Conservation (phyloP, 2,113 vertebrate species). For the cattle (Bos taurus) region ARS-UCD2.0 NC_037333.1:53912001-53912500, state of each 20-base stretch:
- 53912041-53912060: too few relatives aligned
- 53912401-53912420: not conserved
- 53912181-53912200: not conserved
- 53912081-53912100: too few relatives aligned
- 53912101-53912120: too few relatives aligned
- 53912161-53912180: not conserved
- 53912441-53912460: not conserved
- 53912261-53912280: not conserved
- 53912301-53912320: not conserved
- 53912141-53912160: not conserved
- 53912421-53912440: not conserved
- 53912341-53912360: not conserved
- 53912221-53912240: not conserved
- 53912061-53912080: too few relatives aligned
- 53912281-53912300: not conserved
- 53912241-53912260: not conserved
- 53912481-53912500: not conserved
- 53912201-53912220: not conserved
- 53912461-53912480: not conserved
- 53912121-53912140: not conserved
- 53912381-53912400: not conserved
- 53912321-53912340: not conserved
- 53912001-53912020: too few relatives aligned
- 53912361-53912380: not conserved
- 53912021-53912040: too few relatives aligned